Evolutionary conservation across 92 coral and sea anemone genomes (phyloP).

Genomic region (Phenganax marumi): DNA sequence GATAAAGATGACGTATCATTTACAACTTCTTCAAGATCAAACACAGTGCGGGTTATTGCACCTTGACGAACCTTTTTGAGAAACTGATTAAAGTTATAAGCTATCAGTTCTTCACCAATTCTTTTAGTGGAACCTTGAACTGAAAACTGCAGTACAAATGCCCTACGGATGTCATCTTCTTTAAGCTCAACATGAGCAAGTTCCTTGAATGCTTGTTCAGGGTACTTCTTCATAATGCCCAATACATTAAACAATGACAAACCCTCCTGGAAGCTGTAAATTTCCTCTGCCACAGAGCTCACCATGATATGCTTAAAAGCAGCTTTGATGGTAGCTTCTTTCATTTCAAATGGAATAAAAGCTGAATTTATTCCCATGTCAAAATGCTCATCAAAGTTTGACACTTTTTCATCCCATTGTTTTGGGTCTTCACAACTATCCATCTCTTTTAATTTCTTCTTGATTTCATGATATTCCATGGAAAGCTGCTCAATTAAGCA

Average conservation of each 20-base stretch:
- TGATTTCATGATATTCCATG: slow-evolving; percentile 33
- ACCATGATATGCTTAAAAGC: slow-evolving; percentile 39
- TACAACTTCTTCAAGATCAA: slow-evolving; percentile 38
- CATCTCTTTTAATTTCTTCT: slow-evolving; percentile 37
- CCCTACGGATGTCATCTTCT: slow-evolving; percentile 40
- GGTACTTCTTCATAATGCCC: slow-evolving; percentile 30
- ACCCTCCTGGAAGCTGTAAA: slow-evolving; percentile 55
- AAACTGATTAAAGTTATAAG: slow-evolving; percentile 51
- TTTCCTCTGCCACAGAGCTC: slow-evolving; percentile 43
- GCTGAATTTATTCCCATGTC: slow-evolving; percentile 58
- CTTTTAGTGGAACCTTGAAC: slow-evolving; percentile 43
- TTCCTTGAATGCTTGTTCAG: slow-evolving; percentile 40
- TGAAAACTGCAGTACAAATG: slow-evolving; percentile 36
- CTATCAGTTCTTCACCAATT: slow-evolving; percentile 44
- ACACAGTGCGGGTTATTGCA: slow-evolving; percentile 30
- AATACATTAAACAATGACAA: slow-evolving; percentile 56
- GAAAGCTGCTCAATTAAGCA: slow-evolving; percentile 24
- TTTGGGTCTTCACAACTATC: slow-evolving; percentile 27
- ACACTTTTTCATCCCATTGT: slow-evolving; percentile 37
- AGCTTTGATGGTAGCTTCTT: slow-evolving; percentile 33
- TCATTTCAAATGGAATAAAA: slow-evolving; percentile 37
- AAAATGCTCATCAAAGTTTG: slow-evolving; percentile 51
- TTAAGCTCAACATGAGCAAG: slow-evolving; percentile 25
- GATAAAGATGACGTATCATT: slow-evolving; percentile 1
- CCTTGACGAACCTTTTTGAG: slow-evolving; percentile 35